phyloP scores from a whole-genome alignment of 2,888 invertebrate species.

The Acanthopleura granulata region DNA sequence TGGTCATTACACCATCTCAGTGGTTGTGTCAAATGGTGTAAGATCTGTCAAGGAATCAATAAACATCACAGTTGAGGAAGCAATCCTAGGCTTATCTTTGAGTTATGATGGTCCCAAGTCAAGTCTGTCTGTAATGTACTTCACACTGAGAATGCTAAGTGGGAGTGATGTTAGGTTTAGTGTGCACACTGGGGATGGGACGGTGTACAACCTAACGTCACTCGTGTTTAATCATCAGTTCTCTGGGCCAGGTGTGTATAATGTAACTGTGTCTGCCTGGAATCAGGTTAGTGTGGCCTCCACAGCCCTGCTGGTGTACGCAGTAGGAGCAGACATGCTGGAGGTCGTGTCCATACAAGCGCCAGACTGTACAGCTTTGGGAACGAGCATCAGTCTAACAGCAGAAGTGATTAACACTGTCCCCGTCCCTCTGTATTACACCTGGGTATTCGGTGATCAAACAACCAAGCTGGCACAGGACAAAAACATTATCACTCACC shows the following conservation, averaged over 20 bases:
- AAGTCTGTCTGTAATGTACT: background rate
- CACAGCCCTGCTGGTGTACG: background rate
- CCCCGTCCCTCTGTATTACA: background rate
- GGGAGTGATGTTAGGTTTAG: background rate
- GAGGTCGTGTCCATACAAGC: background rate
- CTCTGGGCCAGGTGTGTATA: background rate
- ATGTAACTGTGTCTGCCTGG: background rate
- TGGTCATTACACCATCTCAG: background rate
- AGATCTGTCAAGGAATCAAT: background rate
- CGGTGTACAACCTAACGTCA: background rate
- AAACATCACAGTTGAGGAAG: slow-evolving; percentile 1
- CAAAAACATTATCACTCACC: background rate
- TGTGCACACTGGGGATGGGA: background rate
- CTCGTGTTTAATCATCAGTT: background rate
- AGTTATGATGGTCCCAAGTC: slow-evolving; percentile 5
- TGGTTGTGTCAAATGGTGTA: background rate
- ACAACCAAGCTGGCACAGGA: background rate
- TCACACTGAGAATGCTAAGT: background rate
- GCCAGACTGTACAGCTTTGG: background rate
- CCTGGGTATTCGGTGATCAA: slow-evolving; percentile 6
- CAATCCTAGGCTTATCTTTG: background rate
- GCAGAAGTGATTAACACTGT: slow-evolving; percentile 1
- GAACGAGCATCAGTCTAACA: background rate
- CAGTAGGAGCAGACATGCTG: background rate
- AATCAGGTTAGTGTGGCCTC: background rate